Percentiles rank a stretch among this genome's conserved stretches.
phyloP scores from a whole-genome alignment of 2,113 vertebrate species.

The Ranitomeya variabilis region DNA sequence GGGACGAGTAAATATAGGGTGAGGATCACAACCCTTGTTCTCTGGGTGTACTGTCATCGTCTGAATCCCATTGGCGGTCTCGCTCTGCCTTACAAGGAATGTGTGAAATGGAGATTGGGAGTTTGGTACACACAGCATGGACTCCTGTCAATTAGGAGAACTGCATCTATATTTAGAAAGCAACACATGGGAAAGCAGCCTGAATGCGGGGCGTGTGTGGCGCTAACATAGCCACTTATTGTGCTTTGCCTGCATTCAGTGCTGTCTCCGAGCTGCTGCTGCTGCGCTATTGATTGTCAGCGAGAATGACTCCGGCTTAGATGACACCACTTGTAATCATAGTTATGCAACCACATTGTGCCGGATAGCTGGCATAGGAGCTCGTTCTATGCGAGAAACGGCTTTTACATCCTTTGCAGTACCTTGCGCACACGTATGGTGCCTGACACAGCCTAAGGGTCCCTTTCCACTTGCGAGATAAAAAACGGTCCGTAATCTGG shows the following conservation, averaged over 20 bases:
- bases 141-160: conserved; percentile 64
- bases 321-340: background rate
- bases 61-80: conserved; percentile 53
- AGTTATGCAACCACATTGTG: background rate
- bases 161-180: conserved; percentile 73
- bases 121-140: conserved; percentile 58
- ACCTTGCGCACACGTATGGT: background rate
- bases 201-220: conserved; percentile 65
- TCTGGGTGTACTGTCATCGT: background rate
- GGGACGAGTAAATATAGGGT: conserved; percentile 5
- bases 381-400: background rate
- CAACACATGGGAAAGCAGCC: conserved; percentile 66
- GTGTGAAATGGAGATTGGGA: conserved; percentile 63
- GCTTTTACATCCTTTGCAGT: background rate
- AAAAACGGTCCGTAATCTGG: too few relatives aligned
- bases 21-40: conserved; percentile 40
- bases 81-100: conserved; percentile 73
- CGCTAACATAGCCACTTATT: conserved; percentile 60
- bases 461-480: too few relatives aligned
- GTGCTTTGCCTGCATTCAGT: conserved; percentile 29
- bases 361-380: background rate
- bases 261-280: conserved; percentile 11
- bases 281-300: background rate
- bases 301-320: background rate
- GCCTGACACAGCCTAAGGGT: background rate